These are phyloP conservation scores for Rostratula benghalensis DNA, from an alignment of 2,113 vertebrate species.

Conservation along the genomic window DNA sequence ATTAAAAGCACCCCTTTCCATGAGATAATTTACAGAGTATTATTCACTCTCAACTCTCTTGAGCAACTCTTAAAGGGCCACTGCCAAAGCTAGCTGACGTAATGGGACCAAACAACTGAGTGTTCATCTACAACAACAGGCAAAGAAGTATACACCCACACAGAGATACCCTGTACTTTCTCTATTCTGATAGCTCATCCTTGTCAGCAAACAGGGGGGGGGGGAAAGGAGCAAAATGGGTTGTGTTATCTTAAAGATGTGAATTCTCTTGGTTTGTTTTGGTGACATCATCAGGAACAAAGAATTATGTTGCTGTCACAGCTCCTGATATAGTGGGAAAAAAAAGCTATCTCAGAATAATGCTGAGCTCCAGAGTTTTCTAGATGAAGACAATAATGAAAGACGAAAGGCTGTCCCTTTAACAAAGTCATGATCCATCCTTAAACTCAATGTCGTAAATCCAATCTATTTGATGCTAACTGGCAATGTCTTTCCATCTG, in stretches of 20 bases:
- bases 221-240: neutral
- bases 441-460: slow-evolving; percentile 1
- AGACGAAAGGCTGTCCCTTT: neutral
- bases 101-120: neutral
- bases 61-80: slow-evolving; percentile 20
- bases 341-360: neutral
- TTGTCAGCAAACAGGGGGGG: neutral
- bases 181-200: neutral
- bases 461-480: slow-evolving; percentile 41
- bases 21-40: slow-evolving; percentile 37
- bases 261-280: neutral
- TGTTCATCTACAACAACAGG: neutral
- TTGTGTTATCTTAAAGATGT: neutral
- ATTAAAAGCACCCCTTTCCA: neutral
- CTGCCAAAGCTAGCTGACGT: neutral
- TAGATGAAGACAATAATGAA: neutral
- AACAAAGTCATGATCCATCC: neutral
- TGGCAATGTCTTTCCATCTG: slow-evolving; percentile 26
- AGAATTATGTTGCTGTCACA: neutral
- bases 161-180: neutral
- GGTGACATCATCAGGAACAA: neutral
- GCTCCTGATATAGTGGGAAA: neutral
- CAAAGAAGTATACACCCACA: neutral
- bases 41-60: slow-evolving; percentile 16
- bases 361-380: neutral